Evolutionary conservation across 2,797 vertebrate species (phyloP).

Genomic region (Mus caroli): DNA sequence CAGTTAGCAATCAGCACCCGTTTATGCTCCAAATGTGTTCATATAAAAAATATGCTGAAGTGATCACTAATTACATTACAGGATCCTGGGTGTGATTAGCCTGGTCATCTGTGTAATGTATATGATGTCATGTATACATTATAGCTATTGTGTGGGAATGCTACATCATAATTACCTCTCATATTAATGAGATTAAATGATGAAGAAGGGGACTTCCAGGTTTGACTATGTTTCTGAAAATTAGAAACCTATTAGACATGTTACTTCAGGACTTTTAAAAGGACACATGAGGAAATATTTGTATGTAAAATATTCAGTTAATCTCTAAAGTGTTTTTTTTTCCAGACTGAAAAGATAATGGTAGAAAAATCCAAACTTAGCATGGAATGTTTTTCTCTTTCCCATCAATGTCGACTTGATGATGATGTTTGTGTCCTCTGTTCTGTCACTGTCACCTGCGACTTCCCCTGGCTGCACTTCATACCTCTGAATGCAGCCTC

Average conservation of each 20-base stretch:
- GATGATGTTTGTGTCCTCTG: neutral
- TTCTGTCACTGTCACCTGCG: neutral
- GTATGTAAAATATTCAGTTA: neutral
- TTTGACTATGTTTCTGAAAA: neutral
- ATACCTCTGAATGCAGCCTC: neutral
- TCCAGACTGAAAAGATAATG: neutral
- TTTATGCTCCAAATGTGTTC: neutral
- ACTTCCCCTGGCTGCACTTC: neutral
- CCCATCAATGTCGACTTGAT: neutral
- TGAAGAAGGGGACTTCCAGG: neutral
- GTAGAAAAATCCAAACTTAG: neutral
- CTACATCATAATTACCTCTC: neutral
- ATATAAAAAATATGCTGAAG: neutral
- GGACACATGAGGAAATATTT: neutral
- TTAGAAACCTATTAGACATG: neutral
- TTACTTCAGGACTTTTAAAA: neutral
- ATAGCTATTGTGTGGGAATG: neutral
- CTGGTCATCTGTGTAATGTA: neutral
- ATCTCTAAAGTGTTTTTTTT: neutral
- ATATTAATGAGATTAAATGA: neutral
- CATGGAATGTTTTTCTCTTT: neutral
- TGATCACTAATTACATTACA: neutral
- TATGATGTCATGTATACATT: neutral
- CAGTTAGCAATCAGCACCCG: neutral
- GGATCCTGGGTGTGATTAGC: neutral